Evolutionary conservation across 2,888 invertebrate species (phyloP).

Genomic region (Taenaris catops): DNA sequence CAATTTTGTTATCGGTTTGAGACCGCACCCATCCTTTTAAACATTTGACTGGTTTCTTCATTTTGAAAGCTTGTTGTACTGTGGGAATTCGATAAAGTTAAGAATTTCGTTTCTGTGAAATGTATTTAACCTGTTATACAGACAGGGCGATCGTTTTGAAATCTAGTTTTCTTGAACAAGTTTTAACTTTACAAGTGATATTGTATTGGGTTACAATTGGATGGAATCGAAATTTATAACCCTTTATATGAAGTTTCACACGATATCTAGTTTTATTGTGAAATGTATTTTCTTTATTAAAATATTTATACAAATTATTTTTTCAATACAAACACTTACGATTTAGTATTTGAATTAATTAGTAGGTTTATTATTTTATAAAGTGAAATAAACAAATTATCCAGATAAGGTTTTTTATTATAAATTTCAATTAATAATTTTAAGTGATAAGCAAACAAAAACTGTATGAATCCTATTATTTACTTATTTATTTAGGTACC

Average conservation of each 20-base stretch:
- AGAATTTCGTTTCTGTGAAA: slow-evolving; percentile 28
- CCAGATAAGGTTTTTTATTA: too few species aligned
- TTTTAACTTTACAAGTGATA: slow-evolving; percentile 7
- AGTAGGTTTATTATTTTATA: too few species aligned
- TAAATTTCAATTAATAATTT: too few species aligned
- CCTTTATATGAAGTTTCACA: neutral
- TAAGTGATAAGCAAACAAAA: too few species aligned
- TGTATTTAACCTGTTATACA: slow-evolving; percentile 41
- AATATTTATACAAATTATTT: too few species aligned
- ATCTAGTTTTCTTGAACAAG: slow-evolving; percentile 37
- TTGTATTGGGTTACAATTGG: slow-evolving; percentile 1
- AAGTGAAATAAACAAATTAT: too few species aligned
- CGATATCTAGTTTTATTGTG: too few species aligned
- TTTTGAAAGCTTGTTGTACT: slow-evolving; percentile 23
- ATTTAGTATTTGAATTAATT: too few species aligned
- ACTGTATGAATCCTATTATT: too few species aligned
- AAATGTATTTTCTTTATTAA: too few species aligned
- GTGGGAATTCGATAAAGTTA: slow-evolving; percentile 40
- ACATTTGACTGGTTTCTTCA: slow-evolving; percentile 43
- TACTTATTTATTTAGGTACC: too few species aligned
- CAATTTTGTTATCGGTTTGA: slow-evolving; percentile 29
- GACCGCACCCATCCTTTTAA: slow-evolving; percentile 31
- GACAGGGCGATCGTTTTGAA: slow-evolving; percentile 24
- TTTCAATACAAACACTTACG: too few species aligned
- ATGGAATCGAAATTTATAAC: neutral